Conservation (phyloP, 2,797 vertebrate species). For the Esox masquinongy region DNA sequence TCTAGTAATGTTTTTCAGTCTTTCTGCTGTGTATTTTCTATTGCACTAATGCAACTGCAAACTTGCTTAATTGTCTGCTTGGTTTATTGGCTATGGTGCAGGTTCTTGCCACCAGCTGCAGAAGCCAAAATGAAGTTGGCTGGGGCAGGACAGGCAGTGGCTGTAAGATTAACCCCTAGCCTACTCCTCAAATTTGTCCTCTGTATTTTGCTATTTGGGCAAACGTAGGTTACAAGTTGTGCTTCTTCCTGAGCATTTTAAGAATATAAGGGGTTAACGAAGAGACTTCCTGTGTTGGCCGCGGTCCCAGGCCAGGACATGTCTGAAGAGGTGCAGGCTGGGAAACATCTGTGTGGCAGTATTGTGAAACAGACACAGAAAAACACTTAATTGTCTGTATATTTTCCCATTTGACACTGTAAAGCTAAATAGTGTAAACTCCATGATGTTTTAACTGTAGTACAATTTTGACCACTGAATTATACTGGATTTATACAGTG, state of each 20-base stretch:
- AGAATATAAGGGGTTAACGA: conserved; percentile 77
- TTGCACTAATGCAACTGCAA: conserved; percentile 9
- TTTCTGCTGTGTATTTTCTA: conserved; percentile 16
- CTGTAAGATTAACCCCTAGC: conserved; percentile 45
- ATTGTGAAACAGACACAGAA: conserved; percentile 58
- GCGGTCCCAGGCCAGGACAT: conserved; percentile 80
- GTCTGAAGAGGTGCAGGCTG: conserved; percentile 84
- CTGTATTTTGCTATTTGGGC: conserved; percentile 8
- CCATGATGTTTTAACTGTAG: conserved; percentile 7
- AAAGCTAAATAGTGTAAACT: conserved; percentile 25
- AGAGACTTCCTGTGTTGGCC: conserved; percentile 80
- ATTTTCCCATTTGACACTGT: conserved; percentile 31
- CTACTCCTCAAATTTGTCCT: conserved; percentile 11
- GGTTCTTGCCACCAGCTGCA: conserved; percentile 34
- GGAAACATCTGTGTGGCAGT: conserved; percentile 84
- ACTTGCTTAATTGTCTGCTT: conserved; percentile 25
- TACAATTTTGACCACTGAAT: neutral
- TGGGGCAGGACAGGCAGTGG: conserved; percentile 13
- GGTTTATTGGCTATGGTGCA: neutral
- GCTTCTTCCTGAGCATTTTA: conserved; percentile 27
- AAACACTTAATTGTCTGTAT: neutral
- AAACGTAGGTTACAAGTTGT: conserved; percentile 12
- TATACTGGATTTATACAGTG: neutral
- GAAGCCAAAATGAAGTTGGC: conserved; percentile 31
- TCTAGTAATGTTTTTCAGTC: no score